Evolutionary conservation across 2,797 vertebrate species (phyloP).

Genomic region (Megalops cyprinoides): DNA sequence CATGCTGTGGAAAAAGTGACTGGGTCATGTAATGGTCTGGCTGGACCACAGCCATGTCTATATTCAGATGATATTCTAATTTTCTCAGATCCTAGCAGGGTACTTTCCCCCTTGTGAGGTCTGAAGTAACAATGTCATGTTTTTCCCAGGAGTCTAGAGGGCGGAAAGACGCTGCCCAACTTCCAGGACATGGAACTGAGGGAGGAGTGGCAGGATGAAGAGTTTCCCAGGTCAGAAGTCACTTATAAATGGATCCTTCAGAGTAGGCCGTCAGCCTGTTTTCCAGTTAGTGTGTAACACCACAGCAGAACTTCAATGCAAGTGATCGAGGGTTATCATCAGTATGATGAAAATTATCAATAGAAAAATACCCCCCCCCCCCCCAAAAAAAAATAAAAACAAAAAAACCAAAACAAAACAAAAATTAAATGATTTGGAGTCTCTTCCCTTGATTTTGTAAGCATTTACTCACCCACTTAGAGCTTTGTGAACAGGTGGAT

Average conservation of each 20-base stretch:
- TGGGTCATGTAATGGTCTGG: background rate
- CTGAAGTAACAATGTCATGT: background rate
- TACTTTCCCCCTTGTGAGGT: too few species aligned
- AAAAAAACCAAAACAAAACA: too few species aligned
- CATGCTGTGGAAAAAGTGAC: background rate
- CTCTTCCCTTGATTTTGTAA: background rate
- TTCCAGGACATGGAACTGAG: constrained; percentile 72
- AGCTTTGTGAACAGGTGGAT: too few species aligned
- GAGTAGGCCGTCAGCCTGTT: background rate
- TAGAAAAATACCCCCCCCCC: too few species aligned
- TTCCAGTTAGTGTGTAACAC: background rate
- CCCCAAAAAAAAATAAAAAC: too few species aligned
- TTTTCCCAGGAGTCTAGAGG: constrained; percentile 49
- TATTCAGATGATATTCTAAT: background rate
- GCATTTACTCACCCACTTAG: too few species aligned
- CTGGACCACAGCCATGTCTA: background rate
- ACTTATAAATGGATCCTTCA: background rate
- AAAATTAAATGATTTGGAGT: background rate
- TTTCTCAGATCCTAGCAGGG: background rate
- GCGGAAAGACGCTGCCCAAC: constrained; percentile 11
- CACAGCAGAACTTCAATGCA: background rate
- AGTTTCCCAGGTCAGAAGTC: constrained; percentile 69
- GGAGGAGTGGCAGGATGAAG: constrained; percentile 78
- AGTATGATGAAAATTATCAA: background rate
- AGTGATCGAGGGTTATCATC: constrained; percentile 1